phyloP scores from a whole-genome alignment of 53 echinoderm and acorn worm genomes.

The Echinometra lucunter region DNA sequence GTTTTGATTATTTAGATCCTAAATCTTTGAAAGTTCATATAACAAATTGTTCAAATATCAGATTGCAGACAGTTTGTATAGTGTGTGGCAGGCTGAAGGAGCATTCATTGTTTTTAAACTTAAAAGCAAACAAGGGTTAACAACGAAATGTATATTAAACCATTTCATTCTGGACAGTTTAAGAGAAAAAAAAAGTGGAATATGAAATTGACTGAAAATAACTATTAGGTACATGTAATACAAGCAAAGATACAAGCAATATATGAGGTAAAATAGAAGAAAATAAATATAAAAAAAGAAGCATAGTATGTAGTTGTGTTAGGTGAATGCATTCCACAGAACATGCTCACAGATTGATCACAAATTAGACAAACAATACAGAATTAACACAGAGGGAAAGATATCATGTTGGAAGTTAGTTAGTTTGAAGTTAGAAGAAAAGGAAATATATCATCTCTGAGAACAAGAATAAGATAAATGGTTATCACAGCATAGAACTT shows the following conservation, averaged over 20 bases:
- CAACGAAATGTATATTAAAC: too few species aligned
- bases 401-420: not conserved
- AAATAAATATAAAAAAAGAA: not conserved
- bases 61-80: too few species aligned
- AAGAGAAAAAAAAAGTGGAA: not conserved
- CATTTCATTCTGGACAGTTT: not conserved
- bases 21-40: too few species aligned
- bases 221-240: not conserved
- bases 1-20: too few species aligned
- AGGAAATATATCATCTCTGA: not conserved
- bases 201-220: not conserved
- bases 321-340: conserved; percentile 3
- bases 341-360: not conserved
- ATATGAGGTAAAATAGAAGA: not conserved
- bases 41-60: too few species aligned
- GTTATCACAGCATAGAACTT: not conserved
- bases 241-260: not conserved
- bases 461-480: not conserved
- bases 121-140: too few species aligned
- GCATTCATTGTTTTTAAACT: too few species aligned
- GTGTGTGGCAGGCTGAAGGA: too few species aligned
- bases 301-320: not conserved
- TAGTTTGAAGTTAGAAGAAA: not conserved
- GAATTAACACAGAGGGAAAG: conserved; percentile 7
- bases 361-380: not conserved